Evolutionary conservation across 2,113 vertebrate genomes (phyloP).

Genomic region (Nyctereutes procyonoides): DNA sequence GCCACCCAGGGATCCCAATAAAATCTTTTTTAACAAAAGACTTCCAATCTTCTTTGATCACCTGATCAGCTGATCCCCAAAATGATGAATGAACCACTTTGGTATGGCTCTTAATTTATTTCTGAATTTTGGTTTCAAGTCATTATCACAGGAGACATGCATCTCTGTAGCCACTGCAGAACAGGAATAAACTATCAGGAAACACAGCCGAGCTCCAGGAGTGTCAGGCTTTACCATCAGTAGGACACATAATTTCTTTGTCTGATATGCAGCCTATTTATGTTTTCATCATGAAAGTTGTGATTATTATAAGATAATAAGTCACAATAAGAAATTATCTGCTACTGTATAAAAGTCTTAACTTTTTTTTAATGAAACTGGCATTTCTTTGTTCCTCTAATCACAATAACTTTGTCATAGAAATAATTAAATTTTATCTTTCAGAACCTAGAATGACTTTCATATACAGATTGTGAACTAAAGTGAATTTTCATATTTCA

Average conservation of each 20-base stretch:
- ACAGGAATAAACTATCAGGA: not conserved
- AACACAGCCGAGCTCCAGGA: not conserved
- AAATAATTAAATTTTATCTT: slow-evolving; percentile 52
- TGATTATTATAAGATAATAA: slow-evolving; percentile 35
- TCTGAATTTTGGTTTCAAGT: slow-evolving; percentile 38
- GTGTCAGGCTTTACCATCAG: not conserved
- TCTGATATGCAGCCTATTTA: not conserved
- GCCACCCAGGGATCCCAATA: not conserved
- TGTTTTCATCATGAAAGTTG: slow-evolving; percentile 22
- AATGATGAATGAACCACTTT: slow-evolving; percentile 7
- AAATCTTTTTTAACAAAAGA: not conserved
- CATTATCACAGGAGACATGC: not conserved
- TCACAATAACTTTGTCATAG: not conserved
- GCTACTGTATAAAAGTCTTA: not conserved
- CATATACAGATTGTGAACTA: not conserved
- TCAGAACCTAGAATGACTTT: slow-evolving; percentile 20
- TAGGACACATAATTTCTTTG: not conserved
- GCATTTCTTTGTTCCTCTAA: not conserved
- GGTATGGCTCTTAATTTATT: slow-evolving; percentile 28
- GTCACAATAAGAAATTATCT: not conserved
- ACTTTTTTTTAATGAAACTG: slow-evolving; percentile 38
- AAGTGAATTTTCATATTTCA: slow-evolving; percentile 21
- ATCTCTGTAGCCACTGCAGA: not conserved
- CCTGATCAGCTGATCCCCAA: not conserved
- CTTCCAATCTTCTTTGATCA: not conserved